These are phyloP conservation scores for Nestor notabilis DNA, from an alignment of 2,113 vertebrate species.

Conservation along the genomic window DNA sequence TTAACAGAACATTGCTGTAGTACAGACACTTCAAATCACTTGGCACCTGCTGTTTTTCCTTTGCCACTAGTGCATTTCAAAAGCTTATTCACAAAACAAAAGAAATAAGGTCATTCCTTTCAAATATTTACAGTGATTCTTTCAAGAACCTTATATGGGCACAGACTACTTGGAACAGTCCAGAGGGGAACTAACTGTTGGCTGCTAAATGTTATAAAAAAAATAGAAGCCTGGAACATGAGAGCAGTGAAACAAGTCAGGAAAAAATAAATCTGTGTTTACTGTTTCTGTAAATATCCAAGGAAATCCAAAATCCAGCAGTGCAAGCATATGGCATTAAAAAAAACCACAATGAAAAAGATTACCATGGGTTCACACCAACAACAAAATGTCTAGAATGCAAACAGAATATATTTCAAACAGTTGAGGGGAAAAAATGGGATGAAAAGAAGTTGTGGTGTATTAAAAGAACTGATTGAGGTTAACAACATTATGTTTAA, in stretches of 20 bases:
- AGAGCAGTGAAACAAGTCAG: neutral
- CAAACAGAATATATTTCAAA: neutral
- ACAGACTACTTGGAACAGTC: neutral
- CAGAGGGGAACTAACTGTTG: neutral
- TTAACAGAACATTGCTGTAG: neutral
- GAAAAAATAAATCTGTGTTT: neutral
- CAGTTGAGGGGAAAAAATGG: neutral
- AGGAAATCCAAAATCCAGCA: slow-evolving; percentile 42
- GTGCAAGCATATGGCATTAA: slow-evolving; percentile 4
- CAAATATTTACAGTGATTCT: neutral
- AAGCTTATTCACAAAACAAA: slow-evolving; percentile 10
- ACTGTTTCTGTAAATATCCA: neutral
- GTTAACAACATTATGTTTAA: neutral
- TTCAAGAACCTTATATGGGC: neutral
- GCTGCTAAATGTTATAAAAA: neutral
- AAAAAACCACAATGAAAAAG: slow-evolving; percentile 22
- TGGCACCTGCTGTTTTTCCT: neutral
- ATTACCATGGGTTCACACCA: neutral
- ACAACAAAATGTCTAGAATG: neutral
- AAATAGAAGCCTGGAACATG: neutral
- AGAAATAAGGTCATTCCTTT: neutral
- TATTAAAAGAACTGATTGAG: neutral
- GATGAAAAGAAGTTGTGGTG: neutral
- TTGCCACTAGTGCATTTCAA: neutral
- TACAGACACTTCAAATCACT: neutral